phyloP scores from a whole-genome alignment of 1,140 invertebrate genomes.

The Drosophila parabipectinata region DNA sequence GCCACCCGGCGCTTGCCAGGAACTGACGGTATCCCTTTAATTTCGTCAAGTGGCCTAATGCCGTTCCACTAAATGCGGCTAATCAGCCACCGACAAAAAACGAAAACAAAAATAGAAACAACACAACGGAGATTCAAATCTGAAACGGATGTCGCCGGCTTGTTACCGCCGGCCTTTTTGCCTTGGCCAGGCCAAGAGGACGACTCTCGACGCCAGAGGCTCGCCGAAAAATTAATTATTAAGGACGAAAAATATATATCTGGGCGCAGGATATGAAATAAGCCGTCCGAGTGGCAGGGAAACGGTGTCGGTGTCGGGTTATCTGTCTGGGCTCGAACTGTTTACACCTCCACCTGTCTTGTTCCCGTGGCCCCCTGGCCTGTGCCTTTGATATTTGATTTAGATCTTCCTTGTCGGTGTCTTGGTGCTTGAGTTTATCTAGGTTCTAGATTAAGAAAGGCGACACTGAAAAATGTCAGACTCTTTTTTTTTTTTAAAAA shows the following conservation, averaged over 20 bases:
- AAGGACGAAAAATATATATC: constrained; percentile 48
- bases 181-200: constrained; percentile 9
- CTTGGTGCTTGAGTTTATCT: not conserved
- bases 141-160: constrained; percentile 72
- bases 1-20: not conserved
- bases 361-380: too few species aligned
- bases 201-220: constrained; percentile 27
- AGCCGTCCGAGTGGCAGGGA: constrained; percentile 31
- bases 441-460: too few species aligned
- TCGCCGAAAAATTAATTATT: constrained; percentile 70
- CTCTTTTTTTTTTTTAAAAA: too few species aligned
- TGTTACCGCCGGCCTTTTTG: constrained; percentile 28
- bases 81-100: constrained; percentile 66
- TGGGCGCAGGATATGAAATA: constrained; percentile 51
- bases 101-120: not conserved
- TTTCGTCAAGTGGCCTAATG: constrained; percentile 80
- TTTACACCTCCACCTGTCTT: constrained; percentile 13
- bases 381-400: constrained; percentile 16
- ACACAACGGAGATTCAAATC: constrained; percentile 59
- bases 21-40: constrained; percentile 53
- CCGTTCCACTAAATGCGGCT: constrained; percentile 78
- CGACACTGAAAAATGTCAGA: too few species aligned
- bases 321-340: constrained; percentile 10
- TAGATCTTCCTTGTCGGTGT: not conserved
- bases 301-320: not conserved